These are phyloP conservation scores for Chalcosyrphus nemorum DNA, from an alignment of 2,888 invertebrate genomes.

Conservation along the genomic window DNA sequence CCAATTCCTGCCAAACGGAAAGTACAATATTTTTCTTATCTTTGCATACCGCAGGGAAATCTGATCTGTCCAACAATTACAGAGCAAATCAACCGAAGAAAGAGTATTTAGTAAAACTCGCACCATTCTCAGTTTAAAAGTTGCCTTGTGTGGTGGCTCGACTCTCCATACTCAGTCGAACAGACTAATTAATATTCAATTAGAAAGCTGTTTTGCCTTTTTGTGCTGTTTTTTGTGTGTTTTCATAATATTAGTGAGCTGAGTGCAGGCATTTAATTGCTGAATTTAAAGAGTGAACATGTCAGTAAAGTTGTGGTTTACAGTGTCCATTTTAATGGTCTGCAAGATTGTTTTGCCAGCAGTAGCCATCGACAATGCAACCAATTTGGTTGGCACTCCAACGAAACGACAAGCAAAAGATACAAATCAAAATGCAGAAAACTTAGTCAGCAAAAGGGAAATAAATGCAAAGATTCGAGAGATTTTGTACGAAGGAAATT, in stretches of 20 bases:
- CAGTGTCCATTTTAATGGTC: background rate
- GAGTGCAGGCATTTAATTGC: too few relatives aligned
- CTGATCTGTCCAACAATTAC: too few relatives aligned
- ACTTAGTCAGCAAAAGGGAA: background rate
- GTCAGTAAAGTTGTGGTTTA: background rate
- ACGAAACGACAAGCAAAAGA: too few relatives aligned
- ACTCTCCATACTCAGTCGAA: background rate
- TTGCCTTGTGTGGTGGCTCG: background rate
- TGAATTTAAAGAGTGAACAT: background rate
- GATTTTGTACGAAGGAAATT: background rate
- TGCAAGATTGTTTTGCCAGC: background rate
- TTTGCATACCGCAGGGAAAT: too few relatives aligned
- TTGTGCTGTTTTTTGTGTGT: too few relatives aligned
- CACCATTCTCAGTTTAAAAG: background rate
- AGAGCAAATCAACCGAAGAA: too few relatives aligned
- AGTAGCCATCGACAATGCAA: background rate
- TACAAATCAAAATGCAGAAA: background rate
- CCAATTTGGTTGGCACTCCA: too few relatives aligned
- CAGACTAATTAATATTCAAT: background rate
- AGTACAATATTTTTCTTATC: too few relatives aligned
- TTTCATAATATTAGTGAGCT: too few relatives aligned
- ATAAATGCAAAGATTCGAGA: conserved; percentile 1
- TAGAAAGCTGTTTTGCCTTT: too few relatives aligned
- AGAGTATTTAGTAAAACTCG: background rate
- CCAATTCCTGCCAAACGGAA: too few relatives aligned